Evolutionary conservation across 2,797 vertebrate species (phyloP).

Genomic region (Crenuchus spilurus): DNA sequence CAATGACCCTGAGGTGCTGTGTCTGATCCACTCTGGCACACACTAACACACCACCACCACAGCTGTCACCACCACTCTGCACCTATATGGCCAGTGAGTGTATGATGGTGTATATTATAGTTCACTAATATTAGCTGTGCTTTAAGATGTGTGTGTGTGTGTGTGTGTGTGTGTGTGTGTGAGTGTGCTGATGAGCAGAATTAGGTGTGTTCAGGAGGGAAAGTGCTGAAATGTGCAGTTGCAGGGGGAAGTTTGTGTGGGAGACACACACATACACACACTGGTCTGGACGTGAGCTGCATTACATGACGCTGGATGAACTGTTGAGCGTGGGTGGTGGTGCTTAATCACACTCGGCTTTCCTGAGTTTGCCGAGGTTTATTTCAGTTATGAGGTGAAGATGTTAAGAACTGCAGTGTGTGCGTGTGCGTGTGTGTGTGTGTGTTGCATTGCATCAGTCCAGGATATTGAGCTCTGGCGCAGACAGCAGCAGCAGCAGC

Average conservation of each 20-base stretch:
- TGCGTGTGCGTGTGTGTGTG: not conserved
- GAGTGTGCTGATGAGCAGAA: not conserved
- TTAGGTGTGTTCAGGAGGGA: not conserved
- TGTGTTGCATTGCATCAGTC: not conserved
- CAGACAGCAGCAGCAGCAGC: conserved; percentile 9
- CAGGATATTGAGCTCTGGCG: conserved; percentile 1
- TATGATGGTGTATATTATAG: too few species aligned
- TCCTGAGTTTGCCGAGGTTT: not conserved
- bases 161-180: not conserved
- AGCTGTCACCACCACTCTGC: too few species aligned
- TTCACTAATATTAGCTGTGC: too few species aligned
- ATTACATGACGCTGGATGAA: not conserved
- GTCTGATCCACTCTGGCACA: too few species aligned
- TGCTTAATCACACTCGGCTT: not conserved
- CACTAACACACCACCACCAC: too few species aligned
- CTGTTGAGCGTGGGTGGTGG: conserved; percentile 25
- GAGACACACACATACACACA: not conserved
- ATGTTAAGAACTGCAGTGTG: not conserved
- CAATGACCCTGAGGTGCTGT: too few species aligned
- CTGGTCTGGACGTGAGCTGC: not conserved
- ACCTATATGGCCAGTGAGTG: too few species aligned
- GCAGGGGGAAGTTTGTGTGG: not conserved
- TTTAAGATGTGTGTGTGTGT: too few species aligned
- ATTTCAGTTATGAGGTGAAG: not conserved
- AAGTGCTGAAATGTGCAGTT: not conserved